Evolutionary conservation across 2,888 invertebrate species (phyloP).

Genomic region (Drosophila mettleri): DNA sequence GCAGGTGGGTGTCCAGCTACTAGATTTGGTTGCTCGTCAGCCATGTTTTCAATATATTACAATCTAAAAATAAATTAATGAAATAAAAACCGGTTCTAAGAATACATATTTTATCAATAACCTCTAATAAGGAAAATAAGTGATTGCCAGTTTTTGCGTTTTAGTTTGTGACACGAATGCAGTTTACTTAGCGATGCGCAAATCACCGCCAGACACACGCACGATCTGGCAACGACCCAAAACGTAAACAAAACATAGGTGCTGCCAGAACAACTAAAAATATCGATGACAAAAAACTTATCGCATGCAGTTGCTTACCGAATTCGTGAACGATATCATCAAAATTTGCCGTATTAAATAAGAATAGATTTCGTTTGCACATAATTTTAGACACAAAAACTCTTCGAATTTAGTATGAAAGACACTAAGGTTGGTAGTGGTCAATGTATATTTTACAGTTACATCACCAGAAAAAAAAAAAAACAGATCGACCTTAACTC

Average conservation of each 20-base stretch:
- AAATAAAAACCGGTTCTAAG: not conserved
- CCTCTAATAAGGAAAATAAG: conserved; percentile 26
- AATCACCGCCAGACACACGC: not conserved
- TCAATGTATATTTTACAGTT: conserved; percentile 37
- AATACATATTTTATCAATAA: conserved; percentile 5
- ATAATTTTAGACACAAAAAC: not conserved
- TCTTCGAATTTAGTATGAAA: conserved; percentile 64
- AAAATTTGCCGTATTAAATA: conserved; percentile 45
- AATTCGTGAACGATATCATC: conserved; percentile 27
- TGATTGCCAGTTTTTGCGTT: conserved; percentile 32
- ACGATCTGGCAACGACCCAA: conserved; percentile 20
- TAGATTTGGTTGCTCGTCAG: conserved; percentile 89
- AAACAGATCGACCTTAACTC: conserved; percentile 22
- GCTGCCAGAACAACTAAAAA: conserved; percentile 1
- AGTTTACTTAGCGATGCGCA: conserved; percentile 52
- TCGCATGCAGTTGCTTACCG: conserved; percentile 14
- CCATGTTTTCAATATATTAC: conserved; percentile 67
- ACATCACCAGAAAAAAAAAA: conserved; percentile 58
- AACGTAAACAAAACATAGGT: conserved; percentile 45
- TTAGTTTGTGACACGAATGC: conserved; percentile 77
- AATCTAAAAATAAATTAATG: conserved; percentile 21
- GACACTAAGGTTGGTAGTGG: conserved; percentile 73
- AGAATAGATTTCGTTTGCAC: not conserved
- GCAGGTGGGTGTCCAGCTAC: conserved; percentile 96
- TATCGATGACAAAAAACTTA: conserved; percentile 1